Evolutionary conservation across 2,797 vertebrate genomes (phyloP).

Genomic region (Lutjanus argentimaculatus): DNA sequence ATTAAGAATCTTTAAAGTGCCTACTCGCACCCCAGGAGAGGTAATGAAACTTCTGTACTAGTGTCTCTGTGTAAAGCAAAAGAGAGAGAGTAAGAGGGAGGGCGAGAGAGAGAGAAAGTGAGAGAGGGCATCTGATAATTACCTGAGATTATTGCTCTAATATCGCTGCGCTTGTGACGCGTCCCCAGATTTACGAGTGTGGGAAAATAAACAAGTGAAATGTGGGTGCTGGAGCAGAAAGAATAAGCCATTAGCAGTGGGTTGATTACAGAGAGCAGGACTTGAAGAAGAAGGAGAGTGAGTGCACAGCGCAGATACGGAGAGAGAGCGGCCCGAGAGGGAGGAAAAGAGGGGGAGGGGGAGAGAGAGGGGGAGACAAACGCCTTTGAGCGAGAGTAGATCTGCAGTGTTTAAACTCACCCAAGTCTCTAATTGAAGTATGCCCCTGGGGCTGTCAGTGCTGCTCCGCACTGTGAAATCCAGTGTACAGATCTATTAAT

Average conservation of each 20-base stretch:
- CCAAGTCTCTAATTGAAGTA: slow-evolving; percentile 88
- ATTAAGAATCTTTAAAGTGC: neutral
- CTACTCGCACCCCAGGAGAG: slow-evolving; percentile 11
- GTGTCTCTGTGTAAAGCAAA: slow-evolving; percentile 42
- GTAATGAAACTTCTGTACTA: slow-evolving; percentile 22
- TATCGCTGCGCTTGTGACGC: slow-evolving; percentile 96
- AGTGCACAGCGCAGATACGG: slow-evolving; percentile 76
- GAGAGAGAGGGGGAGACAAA: slow-evolving; percentile 62
- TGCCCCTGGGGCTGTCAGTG: slow-evolving; percentile 82
- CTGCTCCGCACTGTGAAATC: slow-evolving; percentile 76
- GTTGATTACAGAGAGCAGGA: slow-evolving; percentile 95
- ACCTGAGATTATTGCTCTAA: slow-evolving; percentile 99
- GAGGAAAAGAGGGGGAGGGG: slow-evolving; percentile 10
- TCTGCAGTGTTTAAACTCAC: slow-evolving; percentile 86
- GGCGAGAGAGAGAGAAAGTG: slow-evolving; percentile 78
- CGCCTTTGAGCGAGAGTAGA: slow-evolving; percentile 81
- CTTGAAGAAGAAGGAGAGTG: slow-evolving; percentile 88
- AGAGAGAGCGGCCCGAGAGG: slow-evolving; percentile 33
- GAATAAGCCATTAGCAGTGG: slow-evolving; percentile 98
- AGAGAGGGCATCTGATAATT: slow-evolving; percentile 92
- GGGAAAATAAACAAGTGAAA: slow-evolving; percentile 99
- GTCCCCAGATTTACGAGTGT: slow-evolving; percentile 96
- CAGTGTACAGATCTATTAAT: slow-evolving; percentile 73
- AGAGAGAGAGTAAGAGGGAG: neutral
- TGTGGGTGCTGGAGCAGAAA: slow-evolving; percentile 99